Conservation (phyloP, 2,888 invertebrate genomes). For the Dryococelus australis region DNA sequence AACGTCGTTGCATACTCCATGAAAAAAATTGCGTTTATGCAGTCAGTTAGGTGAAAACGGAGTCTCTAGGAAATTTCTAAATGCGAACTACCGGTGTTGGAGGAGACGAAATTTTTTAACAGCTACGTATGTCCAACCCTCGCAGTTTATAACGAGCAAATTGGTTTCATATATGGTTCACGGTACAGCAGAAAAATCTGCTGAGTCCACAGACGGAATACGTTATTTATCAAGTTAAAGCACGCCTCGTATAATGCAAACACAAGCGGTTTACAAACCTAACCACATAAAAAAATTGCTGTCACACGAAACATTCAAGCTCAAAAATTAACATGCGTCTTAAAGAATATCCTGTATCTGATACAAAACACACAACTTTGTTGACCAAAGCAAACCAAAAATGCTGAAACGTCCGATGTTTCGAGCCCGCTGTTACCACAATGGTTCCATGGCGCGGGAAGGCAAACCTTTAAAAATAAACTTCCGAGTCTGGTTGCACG, state of each 20-base stretch:
- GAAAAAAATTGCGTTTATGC: too few relatives aligned
- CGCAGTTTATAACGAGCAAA: too few relatives aligned
- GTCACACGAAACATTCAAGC: not conserved
- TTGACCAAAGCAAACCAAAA: not conserved
- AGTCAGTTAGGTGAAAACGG: too few relatives aligned
- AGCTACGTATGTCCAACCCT: too few relatives aligned
- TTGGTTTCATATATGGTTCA: not conserved
- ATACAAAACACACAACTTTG: not conserved
- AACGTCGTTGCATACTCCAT: too few relatives aligned
- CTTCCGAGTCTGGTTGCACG: too few relatives aligned
- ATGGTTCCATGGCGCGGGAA: too few relatives aligned
- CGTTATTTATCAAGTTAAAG: not conserved
- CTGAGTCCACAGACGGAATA: not conserved
- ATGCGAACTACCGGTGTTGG: too few relatives aligned
- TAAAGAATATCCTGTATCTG: not conserved
- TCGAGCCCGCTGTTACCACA: not conserved
- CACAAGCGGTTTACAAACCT: not conserved
- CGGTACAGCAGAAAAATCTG: not conserved
- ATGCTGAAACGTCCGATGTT: not conserved
- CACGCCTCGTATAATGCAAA: conserved; percentile 1
- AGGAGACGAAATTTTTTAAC: too few relatives aligned
- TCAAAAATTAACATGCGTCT: not conserved
- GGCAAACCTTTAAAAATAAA: too few relatives aligned
- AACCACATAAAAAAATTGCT: not conserved
- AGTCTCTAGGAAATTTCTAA: too few relatives aligned